Percentiles rank a stretch among this genome's conserved stretches.
Conservation (phyloP, 2,113 vertebrate species). For the Lichenostomus cassidix region DNA sequence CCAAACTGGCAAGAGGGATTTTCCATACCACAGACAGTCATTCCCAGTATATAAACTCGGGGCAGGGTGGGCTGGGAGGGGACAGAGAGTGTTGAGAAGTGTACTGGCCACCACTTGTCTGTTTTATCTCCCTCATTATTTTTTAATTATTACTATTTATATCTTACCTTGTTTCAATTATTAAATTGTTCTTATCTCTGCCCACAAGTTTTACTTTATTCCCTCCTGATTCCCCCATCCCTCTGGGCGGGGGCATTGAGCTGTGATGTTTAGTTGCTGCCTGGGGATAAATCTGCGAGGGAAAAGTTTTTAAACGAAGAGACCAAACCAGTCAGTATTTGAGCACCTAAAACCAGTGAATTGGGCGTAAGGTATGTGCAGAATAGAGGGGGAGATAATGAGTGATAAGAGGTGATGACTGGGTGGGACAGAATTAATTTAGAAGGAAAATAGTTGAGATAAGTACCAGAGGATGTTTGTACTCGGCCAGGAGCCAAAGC, state of each 20-base stretch:
- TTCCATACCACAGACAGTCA: not conserved
- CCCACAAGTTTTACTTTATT: fast-evolving
- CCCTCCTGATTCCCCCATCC: not conserved
- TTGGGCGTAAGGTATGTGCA: not conserved
- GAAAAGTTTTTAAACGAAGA: not conserved
- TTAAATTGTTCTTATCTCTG: not conserved
- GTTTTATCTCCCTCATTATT: too few relatives aligned
- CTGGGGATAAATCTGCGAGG: not conserved
- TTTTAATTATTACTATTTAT: not conserved
- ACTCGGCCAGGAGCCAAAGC: not conserved
- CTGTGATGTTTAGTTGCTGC: not conserved
- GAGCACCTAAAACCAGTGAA: not conserved
- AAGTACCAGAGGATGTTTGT: not conserved
- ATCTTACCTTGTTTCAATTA: not conserved
- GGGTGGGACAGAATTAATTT: not conserved
- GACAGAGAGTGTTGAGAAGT: not conserved
- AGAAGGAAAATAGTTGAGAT: not conserved
- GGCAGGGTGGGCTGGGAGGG: not conserved
- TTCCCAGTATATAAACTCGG: not conserved
- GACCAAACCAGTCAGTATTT: not conserved
- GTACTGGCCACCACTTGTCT: not conserved
- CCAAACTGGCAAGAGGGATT: not conserved
- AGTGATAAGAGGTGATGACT: not conserved
- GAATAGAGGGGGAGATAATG: not conserved
- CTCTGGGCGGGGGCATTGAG: not conserved